A percentile compares a stretch with the other conserved stretches of the same genome.
These are phyloP conservation scores for Tetragonula carbonaria DNA, from an alignment of 2,888 invertebrate species.

Conservation along the genomic window DNA sequence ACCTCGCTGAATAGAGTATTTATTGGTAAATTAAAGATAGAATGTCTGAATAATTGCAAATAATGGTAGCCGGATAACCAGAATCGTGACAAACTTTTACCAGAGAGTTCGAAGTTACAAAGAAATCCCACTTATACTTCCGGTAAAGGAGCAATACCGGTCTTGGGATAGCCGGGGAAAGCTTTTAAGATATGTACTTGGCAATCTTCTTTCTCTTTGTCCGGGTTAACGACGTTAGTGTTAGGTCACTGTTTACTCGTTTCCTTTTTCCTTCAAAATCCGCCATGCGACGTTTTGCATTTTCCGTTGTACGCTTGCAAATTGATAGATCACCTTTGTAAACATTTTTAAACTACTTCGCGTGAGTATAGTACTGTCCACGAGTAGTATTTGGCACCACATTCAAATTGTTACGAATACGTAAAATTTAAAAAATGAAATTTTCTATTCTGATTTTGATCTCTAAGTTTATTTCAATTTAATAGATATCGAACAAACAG, in stretches of 20 bases:
- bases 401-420: too few species aligned
- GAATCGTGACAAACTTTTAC: conserved; percentile 45
- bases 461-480: too few species aligned
- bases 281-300: not conserved
- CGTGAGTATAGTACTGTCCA: too few species aligned
- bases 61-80: not conserved
- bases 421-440: too few species aligned
- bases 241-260: conserved; percentile 5
- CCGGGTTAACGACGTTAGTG: conserved; percentile 45
- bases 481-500: too few species aligned
- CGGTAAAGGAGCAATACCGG: conserved; percentile 52
- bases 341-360: too few species aligned
- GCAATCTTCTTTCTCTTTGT: conserved; percentile 55
- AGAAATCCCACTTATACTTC: conserved; percentile 50
- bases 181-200: conserved; percentile 49
- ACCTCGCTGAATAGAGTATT: not conserved
- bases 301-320: not conserved
- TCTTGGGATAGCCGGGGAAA: conserved; percentile 43
- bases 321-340: not conserved
- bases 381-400: too few species aligned
- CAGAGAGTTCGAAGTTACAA: conserved; percentile 26
- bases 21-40: not conserved
- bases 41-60: not conserved
- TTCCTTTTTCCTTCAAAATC: conserved; percentile 34
- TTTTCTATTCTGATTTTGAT: too few species aligned